Evolutionary conservation across 2,888 invertebrate species (phyloP).

Genomic region (Sipha maydis): DNA sequence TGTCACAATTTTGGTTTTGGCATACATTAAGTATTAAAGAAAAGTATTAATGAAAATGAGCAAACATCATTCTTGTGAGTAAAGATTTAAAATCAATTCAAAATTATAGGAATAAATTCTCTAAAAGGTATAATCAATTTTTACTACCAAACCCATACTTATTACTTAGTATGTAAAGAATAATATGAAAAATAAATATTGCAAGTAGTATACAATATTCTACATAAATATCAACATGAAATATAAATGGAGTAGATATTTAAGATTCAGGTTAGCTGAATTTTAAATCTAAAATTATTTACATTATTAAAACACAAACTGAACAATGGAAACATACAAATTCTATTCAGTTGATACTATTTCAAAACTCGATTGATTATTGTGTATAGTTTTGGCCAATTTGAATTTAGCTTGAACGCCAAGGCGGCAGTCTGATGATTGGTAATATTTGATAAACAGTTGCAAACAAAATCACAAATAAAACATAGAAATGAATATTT

Average conservation of each 20-base stretch:
- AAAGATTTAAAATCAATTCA: slow-evolving; percentile 3
- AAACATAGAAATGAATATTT: slow-evolving; percentile 38
- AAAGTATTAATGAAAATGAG: slow-evolving; percentile 27
- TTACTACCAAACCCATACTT: slow-evolving; percentile 58
- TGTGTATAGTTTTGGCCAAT: slow-evolving; percentile 49
- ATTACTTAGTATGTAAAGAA: slow-evolving; percentile 34
- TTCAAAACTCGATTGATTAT: slow-evolving; percentile 57
- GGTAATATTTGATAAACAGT: slow-evolving; percentile 38
- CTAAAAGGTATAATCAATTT: neutral
- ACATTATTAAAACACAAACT: slow-evolving; percentile 48
- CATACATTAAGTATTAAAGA: slow-evolving; percentile 4
- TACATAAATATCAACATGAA: neutral
- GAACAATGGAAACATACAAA: slow-evolving; percentile 56
- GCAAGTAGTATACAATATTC: slow-evolving; percentile 6
- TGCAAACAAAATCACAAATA: slow-evolving; percentile 58
- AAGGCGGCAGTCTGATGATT: slow-evolving; percentile 52
- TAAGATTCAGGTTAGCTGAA: slow-evolving; percentile 56
- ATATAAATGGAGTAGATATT: slow-evolving; percentile 26
- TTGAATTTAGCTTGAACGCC: slow-evolving; percentile 58
- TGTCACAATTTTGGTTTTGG: slow-evolving; percentile 14
- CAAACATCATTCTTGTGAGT: slow-evolving; percentile 10
- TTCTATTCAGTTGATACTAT: slow-evolving; percentile 55
- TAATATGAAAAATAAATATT: slow-evolving; percentile 26
- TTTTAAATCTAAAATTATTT: slow-evolving; percentile 44
- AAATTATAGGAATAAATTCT: neutral